Conservation (phyloP, 2,888 invertebrate genomes). For the Trichogramma evanescens region DNA sequence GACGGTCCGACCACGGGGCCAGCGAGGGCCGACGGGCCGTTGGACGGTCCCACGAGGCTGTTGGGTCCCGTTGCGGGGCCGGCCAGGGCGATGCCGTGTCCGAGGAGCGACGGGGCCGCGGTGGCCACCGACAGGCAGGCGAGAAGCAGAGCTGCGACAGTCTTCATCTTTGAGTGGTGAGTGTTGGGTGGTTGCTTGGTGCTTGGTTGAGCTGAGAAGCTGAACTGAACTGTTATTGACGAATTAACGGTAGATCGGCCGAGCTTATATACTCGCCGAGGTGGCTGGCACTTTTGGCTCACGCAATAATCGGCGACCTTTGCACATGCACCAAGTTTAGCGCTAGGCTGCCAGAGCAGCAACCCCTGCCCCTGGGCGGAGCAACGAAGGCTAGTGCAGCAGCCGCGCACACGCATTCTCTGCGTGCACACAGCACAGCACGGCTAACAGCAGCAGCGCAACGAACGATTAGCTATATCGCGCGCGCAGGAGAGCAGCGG, state of each 20-base stretch:
- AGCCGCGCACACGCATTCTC: neutral
- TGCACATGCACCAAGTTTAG: neutral
- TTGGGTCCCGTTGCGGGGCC: constrained; percentile 39
- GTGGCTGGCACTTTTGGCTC: too few relatives aligned
- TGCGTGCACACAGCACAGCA: neutral
- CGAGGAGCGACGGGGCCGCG: constrained; percentile 38
- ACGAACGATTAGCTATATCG: too few relatives aligned
- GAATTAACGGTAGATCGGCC: neutral
- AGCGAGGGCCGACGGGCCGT: constrained; percentile 36
- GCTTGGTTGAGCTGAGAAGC: constrained; percentile 27
- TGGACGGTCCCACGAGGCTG: constrained; percentile 34
- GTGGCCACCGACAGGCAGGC: constrained; percentile 33
- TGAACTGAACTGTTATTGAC: constrained; percentile 4
- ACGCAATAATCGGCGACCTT: neutral
- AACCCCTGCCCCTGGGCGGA: constrained; percentile 18
- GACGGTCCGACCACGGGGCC: constrained; percentile 40
- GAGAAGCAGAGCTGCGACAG: constrained; percentile 32
- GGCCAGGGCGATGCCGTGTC: constrained; percentile 34
- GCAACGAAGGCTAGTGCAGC: neutral
- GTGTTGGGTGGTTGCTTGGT: constrained; percentile 17
- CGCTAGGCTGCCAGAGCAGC: neutral
- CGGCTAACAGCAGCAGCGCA: neutral
- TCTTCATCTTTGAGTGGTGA: constrained; percentile 29
- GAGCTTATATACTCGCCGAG: constrained; percentile 16
- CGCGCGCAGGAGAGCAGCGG: too few relatives aligned